phyloP scores from a whole-genome alignment of 1,140 invertebrate genomes.

The Pachypeltis micranthus region DNA sequence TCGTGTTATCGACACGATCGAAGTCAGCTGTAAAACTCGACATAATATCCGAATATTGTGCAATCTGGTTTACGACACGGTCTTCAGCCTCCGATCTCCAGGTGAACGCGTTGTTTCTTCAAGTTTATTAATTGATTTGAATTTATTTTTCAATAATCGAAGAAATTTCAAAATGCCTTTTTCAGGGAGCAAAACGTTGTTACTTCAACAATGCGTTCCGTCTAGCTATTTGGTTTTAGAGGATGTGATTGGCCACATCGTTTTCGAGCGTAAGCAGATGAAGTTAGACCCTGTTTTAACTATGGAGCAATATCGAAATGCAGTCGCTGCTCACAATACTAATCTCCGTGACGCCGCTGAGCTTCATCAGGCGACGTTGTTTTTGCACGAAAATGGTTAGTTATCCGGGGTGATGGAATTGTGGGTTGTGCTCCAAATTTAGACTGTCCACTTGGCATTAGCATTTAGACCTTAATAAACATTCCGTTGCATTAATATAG shows the following conservation, averaged over 20 bases:
- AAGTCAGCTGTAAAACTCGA: conserved; percentile 77
- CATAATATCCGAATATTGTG: conserved; percentile 86
- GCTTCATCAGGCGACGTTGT: conserved; percentile 87
- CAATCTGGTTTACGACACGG: conserved; percentile 87
- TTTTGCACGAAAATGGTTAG: conserved; percentile 91
- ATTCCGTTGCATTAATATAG: too few relatives aligned
- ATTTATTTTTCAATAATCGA: conserved; percentile 18
- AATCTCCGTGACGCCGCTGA: conserved; percentile 62
- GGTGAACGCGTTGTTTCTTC: conserved; percentile 37
- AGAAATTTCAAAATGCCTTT: too few relatives aligned
- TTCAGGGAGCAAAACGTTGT: conserved; percentile 72
- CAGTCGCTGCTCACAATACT: conserved; percentile 48
- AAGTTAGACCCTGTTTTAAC: conserved; percentile 77
- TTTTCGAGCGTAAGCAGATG: conserved; percentile 50
- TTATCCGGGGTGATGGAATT: too few relatives aligned
- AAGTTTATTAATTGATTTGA: conserved; percentile 9
- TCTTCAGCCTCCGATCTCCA: conserved; percentile 78
- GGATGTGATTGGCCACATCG: conserved; percentile 73
- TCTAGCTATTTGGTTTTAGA: conserved; percentile 90
- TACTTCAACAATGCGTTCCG: conserved; percentile 89
- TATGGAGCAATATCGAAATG: conserved; percentile 68
- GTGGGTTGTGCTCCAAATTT: too few relatives aligned
- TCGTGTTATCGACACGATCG: conserved; percentile 82
- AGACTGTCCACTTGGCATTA: too few relatives aligned
- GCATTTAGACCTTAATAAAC: too few relatives aligned